Percentiles rank a stretch among this genome's conserved stretches.
phyloP scores from a whole-genome alignment of 2,797 vertebrate genomes.

The Phrynocephalus guinanensis region DNA sequence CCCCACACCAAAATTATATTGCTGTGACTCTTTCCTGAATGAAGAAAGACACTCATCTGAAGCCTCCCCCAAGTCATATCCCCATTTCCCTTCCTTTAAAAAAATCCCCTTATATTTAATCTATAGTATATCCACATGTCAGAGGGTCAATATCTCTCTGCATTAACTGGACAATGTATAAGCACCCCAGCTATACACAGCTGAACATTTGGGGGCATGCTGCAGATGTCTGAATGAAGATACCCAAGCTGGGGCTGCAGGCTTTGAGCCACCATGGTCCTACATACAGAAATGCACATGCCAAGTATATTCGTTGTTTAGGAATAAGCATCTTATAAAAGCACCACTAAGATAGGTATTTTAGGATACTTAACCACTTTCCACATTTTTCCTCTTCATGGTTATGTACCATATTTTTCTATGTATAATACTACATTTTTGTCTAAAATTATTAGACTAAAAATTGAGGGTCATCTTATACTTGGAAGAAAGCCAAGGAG shows the following conservation, averaged over 20 bases:
- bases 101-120: background rate
- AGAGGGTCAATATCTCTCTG: background rate
- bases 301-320: background rate
- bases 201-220: background rate
- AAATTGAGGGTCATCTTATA: too few species aligned
- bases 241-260: background rate
- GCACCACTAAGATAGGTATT: background rate
- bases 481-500: too few species aligned
- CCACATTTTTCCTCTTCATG: background rate
- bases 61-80: background rate
- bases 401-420: background rate
- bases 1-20: background rate
- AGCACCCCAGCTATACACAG: background rate
- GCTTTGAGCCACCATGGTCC: background rate
- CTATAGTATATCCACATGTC: background rate
- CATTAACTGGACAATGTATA: background rate
- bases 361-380: background rate
- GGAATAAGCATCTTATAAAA: background rate
- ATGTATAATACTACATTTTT: too few species aligned
- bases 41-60: too few species aligned
- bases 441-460: too few species aligned
- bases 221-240: background rate
- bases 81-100: background rate
- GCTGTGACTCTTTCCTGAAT: background rate
- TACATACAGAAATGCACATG: too few species aligned